Evolutionary conservation across 1,140 invertebrate species (phyloP).

Genomic region (Pseudomyrmex gracilis): DNA sequence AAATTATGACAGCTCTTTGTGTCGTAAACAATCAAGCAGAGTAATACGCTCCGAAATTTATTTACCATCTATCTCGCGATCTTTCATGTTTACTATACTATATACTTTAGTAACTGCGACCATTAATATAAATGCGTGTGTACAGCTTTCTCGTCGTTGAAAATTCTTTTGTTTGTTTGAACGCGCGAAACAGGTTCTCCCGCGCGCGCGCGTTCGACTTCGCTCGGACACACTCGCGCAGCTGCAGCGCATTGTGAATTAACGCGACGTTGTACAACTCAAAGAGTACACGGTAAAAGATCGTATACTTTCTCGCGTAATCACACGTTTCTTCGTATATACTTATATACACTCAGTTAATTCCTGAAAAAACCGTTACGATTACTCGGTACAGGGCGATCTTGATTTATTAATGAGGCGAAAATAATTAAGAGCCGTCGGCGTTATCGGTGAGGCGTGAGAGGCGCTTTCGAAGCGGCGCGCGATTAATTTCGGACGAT

Average conservation of each 20-base stretch:
- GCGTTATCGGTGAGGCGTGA: slow-evolving; percentile 47
- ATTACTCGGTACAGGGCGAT: slow-evolving; percentile 20
- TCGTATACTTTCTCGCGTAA: slow-evolving; percentile 43
- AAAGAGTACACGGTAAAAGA: not conserved
- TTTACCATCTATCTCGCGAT: slow-evolving; percentile 7
- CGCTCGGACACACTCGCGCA: not conserved
- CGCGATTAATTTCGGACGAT: slow-evolving; percentile 58
- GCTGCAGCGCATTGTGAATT: slow-evolving; percentile 46
- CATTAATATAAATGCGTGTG: too few species aligned
- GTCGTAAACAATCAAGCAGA: slow-evolving; percentile 9
- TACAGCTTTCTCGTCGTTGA: too few species aligned
- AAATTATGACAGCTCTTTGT: not conserved
- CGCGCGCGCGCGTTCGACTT: not conserved
- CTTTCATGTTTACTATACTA: slow-evolving; percentile 21
- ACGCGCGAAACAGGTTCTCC: slow-evolving; percentile 27
- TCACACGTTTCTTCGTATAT: slow-evolving; percentile 10
- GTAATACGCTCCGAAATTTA: not conserved
- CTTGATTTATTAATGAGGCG: slow-evolving; percentile 72
- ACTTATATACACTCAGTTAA: slow-evolving; percentile 45
- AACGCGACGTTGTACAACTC: not conserved
- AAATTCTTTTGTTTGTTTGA: slow-evolving; percentile 34
- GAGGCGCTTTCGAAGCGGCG: slow-evolving; percentile 33
- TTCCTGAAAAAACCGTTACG: slow-evolving; percentile 49
- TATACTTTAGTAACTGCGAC: slow-evolving; percentile 18
- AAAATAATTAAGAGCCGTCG: slow-evolving; percentile 69